Evolutionary conservation across 2,797 vertebrate genomes (phyloP).

Genomic region (Enteromius paludinosus): DNA sequence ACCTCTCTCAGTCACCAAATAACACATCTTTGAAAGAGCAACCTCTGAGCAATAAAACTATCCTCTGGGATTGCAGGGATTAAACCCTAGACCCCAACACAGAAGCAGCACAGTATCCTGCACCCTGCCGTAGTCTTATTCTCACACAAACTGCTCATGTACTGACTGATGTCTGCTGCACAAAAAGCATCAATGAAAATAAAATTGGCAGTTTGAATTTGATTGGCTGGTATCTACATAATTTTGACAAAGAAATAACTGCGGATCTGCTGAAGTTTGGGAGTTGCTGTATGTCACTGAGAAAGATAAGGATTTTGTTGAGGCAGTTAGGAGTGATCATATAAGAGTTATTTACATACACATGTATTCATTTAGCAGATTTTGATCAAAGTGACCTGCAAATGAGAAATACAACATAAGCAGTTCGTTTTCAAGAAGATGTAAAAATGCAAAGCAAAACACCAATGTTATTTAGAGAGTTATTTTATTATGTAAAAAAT

Average conservation of each 20-base stretch:
- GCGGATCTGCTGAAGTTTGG: neutral
- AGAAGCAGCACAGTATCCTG: neutral
- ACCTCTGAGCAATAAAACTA: constrained; percentile 24
- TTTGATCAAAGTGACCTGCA: neutral
- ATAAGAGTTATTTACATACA: neutral
- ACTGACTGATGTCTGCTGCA: neutral
- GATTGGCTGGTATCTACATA: neutral
- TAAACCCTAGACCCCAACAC: constrained; percentile 17
- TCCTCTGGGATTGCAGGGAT: constrained; percentile 23
- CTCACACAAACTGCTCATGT: neutral
- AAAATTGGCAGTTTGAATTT: neutral
- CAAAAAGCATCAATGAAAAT: neutral
- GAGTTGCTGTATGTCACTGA: neutral
- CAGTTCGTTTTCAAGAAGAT: neutral
- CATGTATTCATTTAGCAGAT: neutral
- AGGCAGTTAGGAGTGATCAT: neutral
- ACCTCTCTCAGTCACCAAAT: constrained; percentile 17
- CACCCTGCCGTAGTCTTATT: neutral
- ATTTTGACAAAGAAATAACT: neutral
- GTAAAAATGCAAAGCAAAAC: neutral
- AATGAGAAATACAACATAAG: neutral
- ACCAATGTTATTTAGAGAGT: neutral
- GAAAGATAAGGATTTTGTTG: neutral
- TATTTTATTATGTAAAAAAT: neutral
- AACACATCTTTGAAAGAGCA: constrained; percentile 26